A percentile compares a stretch with the other conserved stretches of the same genome.
These are phyloP conservation scores for Mesodorylaimus sp. DNA, from an alignment of 2,888 invertebrate species.

Conservation along the genomic window DNA sequence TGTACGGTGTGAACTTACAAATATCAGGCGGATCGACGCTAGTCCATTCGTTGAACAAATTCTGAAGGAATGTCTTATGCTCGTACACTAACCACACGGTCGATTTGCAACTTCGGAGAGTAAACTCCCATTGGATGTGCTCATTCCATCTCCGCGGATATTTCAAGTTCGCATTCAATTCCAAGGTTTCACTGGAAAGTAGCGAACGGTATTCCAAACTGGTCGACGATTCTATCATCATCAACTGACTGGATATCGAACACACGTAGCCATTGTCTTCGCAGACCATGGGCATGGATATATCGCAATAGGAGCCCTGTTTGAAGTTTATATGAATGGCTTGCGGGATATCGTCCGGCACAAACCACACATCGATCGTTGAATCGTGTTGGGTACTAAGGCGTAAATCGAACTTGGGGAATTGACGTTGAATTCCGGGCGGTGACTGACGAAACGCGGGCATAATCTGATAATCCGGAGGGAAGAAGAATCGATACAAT, in stretches of 20 bases:
- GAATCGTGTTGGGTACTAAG: constrained; percentile 75
- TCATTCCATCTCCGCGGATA: constrained; percentile 91
- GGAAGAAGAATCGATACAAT: constrained; percentile 86
- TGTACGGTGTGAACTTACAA: constrained; percentile 83
- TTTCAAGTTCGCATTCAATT: constrained; percentile 66
- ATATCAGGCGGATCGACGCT: constrained; percentile 52
- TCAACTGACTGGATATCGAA: constrained; percentile 72
- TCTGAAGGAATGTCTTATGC: constrained; percentile 34
- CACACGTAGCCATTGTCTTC: constrained; percentile 68
- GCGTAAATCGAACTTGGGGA: constrained; percentile 76
- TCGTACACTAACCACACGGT: constrained; percentile 32
- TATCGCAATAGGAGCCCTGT: constrained; percentile 82
- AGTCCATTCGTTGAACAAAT: constrained; percentile 82
- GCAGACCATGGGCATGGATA: constrained; percentile 85
- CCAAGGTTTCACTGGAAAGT: constrained; percentile 78
- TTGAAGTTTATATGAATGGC: constrained; percentile 87
- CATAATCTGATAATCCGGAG: constrained; percentile 34
- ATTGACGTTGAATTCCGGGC: constrained; percentile 68
- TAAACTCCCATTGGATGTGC: constrained; percentile 79
- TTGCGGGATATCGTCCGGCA: constrained; percentile 70
- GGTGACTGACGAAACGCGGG: constrained; percentile 38
- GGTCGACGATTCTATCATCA: constrained; percentile 84
- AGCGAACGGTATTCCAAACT: constrained; percentile 79
- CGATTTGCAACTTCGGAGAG: constrained; percentile 67
- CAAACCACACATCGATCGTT: constrained; percentile 84